A percentile compares a stretch with the other conserved stretches of the same genome.
These are phyloP conservation scores for Epinephelus lanceolatus DNA, from an alignment of 2,113 vertebrate species.

Conservation along the genomic window DNA sequence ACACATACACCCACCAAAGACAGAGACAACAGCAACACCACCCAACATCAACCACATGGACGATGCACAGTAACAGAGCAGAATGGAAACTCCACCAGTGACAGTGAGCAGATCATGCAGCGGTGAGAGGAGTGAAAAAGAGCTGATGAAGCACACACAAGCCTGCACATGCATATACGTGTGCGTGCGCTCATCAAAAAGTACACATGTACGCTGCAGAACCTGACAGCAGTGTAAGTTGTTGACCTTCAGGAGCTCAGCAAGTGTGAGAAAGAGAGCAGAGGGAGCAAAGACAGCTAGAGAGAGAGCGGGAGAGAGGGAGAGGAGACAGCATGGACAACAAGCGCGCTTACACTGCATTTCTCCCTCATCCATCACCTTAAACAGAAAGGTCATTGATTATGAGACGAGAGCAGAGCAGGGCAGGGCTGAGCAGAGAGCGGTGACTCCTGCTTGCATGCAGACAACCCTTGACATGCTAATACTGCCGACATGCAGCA, in stretches of 20 bases:
- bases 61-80: constrained; percentile 41
- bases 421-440: constrained; percentile 47
- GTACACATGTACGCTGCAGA: constrained; percentile 47
- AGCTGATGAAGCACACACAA: constrained; percentile 36
- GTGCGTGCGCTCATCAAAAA: constrained; percentile 20
- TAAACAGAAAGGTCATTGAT: constrained; percentile 81
- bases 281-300: constrained; percentile 44
- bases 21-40: constrained; percentile 70
- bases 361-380: constrained; percentile 80
- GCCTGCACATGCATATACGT: not conserved
- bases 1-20: constrained; percentile 79
- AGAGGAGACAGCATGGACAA: constrained; percentile 42
- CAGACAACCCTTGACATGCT: constrained; percentile 65
- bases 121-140: not conserved
- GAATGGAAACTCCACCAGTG: constrained; percentile 44
- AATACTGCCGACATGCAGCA: constrained; percentile 61
- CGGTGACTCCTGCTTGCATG: constrained; percentile 58
- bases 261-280: constrained; percentile 48
- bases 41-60: constrained; percentile 70
- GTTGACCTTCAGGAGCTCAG: constrained; percentile 74
- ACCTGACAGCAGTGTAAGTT: constrained; percentile 37
- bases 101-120: constrained; percentile 43
- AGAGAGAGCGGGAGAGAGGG: constrained; percentile 22
- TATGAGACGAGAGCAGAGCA: constrained; percentile 61
- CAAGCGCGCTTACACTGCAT: constrained; percentile 74